Conservation (phyloP, 2,797 vertebrate species). For the Poeciliopsis infans region DNA sequence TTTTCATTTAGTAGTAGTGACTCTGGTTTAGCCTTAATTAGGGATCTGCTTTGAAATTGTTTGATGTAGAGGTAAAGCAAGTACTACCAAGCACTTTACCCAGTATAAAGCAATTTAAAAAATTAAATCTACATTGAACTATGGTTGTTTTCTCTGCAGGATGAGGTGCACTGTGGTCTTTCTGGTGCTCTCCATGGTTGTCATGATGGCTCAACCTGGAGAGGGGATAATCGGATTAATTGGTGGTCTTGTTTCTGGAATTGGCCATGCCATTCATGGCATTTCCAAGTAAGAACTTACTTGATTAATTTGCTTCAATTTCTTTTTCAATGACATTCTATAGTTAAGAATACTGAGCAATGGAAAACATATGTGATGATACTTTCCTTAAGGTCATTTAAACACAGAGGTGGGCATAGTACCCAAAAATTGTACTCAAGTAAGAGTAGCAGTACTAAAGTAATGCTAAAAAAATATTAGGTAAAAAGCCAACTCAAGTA, state of each 20-base stretch:
- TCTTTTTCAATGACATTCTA: background rate
- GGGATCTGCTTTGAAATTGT: background rate
- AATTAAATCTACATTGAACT: background rate
- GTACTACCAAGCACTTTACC: background rate
- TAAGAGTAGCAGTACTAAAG: too few relatives aligned
- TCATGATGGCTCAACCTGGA: conserved; percentile 13
- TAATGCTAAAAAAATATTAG: too few relatives aligned
- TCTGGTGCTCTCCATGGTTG: conserved; percentile 9
- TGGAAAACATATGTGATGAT: background rate
- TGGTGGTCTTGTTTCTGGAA: background rate
- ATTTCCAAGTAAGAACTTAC: background rate
- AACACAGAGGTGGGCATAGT: too few relatives aligned
- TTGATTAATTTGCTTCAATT: background rate
- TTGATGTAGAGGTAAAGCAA: background rate
- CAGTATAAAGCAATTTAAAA: background rate
- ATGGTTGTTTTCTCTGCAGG: background rate
- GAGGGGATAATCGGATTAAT: background rate
- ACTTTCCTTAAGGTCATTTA: too few relatives aligned
- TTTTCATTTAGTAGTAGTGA: background rate
- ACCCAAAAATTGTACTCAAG: too few relatives aligned
- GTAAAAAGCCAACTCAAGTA: too few relatives aligned
- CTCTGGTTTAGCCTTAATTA: background rate
- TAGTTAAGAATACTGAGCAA: background rate
- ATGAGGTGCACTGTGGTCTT: background rate
- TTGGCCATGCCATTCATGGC: background rate